Conservation (phyloP, 37 sponge, comb jelly and placozoan genomes). For the Theonella swinhoei region DNA sequence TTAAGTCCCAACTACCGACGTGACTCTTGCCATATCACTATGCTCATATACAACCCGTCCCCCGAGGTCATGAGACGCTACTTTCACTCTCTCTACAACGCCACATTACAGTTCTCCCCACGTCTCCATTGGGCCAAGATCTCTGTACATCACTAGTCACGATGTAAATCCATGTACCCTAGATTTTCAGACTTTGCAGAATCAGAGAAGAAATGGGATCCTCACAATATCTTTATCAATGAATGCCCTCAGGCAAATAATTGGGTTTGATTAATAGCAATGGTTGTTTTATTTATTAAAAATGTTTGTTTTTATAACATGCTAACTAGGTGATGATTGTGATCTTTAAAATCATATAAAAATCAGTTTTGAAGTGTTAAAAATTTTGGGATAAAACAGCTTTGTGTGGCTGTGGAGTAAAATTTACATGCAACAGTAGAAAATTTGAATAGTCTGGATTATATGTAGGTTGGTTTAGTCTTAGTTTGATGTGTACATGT, state of each 20-base stretch:
- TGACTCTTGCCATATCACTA: slow-evolving; percentile 54
- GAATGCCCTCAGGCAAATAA: too few species aligned
- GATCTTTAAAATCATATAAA: too few species aligned
- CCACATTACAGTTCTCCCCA: neutral
- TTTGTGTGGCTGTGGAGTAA: too few species aligned
- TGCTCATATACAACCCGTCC: slow-evolving; percentile 29
- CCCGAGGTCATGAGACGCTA: neutral
- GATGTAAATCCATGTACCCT: too few species aligned
- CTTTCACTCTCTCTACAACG: neutral
- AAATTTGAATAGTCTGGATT: neutral
- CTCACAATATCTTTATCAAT: neutral
- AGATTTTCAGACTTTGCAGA: neutral
- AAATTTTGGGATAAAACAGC: too few species aligned
- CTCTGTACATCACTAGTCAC: too few species aligned
- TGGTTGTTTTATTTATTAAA: neutral
- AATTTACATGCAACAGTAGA: too few species aligned
- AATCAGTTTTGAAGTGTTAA: too few species aligned
- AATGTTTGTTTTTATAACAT: neutral
- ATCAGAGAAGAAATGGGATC: neutral
- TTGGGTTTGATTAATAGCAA: too few species aligned
- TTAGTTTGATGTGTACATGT: neutral
- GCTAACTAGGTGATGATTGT: too few species aligned
- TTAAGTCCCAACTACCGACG: slow-evolving; percentile 50
- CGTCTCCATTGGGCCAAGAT: slow-evolving; percentile 67
- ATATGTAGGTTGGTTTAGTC: neutral